Percentiles rank a stretch among this genome's conserved stretches.
Evolutionary conservation across 2,113 vertebrate species (phyloP).

Genomic region (Seriola rivoliana): DNA sequence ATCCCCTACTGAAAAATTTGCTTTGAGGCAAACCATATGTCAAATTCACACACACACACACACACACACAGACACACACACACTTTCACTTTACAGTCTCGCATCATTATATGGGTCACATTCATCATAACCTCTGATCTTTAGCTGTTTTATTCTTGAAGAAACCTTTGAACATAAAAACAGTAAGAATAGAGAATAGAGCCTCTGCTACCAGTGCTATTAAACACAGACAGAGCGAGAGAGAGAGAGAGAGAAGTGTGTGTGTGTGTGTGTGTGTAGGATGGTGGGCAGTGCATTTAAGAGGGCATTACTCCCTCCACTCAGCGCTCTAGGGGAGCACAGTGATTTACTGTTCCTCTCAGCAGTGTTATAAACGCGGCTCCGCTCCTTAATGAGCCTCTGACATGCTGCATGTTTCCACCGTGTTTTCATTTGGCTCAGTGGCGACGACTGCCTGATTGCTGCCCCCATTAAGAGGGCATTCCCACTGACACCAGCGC

Average conservation of each 20-base stretch:
- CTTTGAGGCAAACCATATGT: no score
- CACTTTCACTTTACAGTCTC: neutral
- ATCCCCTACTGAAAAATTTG: no score
- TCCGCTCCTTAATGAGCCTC: constrained; percentile 79
- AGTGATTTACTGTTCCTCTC: constrained; percentile 84
- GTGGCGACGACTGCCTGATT: constrained; percentile 76
- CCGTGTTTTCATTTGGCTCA: constrained; percentile 79
- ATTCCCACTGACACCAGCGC: constrained; percentile 66
- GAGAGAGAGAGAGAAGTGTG: constrained; percentile 41
- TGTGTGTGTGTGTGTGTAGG: constrained; percentile 9
- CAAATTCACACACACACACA: no score
- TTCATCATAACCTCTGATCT: neutral
- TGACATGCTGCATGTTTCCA: constrained; percentile 80
- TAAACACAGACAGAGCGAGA: neutral
- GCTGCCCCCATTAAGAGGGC: constrained; percentile 74
- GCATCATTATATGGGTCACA: neutral
- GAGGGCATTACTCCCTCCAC: constrained; percentile 66
- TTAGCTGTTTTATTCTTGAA: neutral
- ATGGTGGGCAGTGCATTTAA: constrained; percentile 56
- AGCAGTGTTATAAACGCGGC: constrained; percentile 78
- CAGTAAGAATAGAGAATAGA: constrained; percentile 8
- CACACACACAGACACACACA: neutral
- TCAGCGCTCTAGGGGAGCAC: constrained; percentile 68
- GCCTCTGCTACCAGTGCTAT: neutral
- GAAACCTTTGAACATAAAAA: constrained; percentile 1